These are phyloP conservation scores for Maccullochella peelii DNA, from an alignment of 2,113 vertebrate genomes.

Conservation along the genomic window DNA sequence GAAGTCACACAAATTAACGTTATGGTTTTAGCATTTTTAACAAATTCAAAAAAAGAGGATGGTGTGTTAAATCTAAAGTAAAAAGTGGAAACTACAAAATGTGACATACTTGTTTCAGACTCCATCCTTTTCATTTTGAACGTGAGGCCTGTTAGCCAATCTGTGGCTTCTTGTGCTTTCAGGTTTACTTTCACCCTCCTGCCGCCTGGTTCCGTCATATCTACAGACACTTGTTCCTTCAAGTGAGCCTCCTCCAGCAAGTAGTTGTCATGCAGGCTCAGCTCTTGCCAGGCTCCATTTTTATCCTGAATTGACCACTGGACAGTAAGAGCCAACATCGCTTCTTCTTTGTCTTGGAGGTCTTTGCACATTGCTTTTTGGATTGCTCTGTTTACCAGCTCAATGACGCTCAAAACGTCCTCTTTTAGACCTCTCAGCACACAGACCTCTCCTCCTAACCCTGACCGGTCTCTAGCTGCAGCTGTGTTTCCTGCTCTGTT, in stretches of 20 bases:
- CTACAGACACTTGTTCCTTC: neutral
- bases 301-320: conserved; percentile 58
- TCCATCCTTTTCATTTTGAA: conserved; percentile 56
- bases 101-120: neutral
- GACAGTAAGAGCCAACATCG: conserved; percentile 34
- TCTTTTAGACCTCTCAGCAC: conserved; percentile 70
- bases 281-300: conserved; percentile 50
- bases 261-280: conserved; percentile 58
- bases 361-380: conserved; percentile 31
- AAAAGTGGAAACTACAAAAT: neutral
- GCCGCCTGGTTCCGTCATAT: neutral
- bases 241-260: conserved; percentile 50
- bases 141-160: conserved; percentile 5
- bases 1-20: accelerated
- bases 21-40: neutral
- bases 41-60: neutral
- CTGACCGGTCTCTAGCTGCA: neutral
- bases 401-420: conserved; percentile 61
- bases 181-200: conserved; percentile 37
- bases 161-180: conserved; percentile 32
- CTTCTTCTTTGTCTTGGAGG: conserved; percentile 37
- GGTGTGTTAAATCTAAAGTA: neutral
- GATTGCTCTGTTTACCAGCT: conserved; percentile 37
- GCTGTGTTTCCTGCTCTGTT: neutral
- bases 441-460: conserved; percentile 12